A percentile compares a stretch with the other conserved stretches of the same genome.
phyloP scores from a whole-genome alignment of 2,797 vertebrate species.

The Lithobates sylvaticus region DNA sequence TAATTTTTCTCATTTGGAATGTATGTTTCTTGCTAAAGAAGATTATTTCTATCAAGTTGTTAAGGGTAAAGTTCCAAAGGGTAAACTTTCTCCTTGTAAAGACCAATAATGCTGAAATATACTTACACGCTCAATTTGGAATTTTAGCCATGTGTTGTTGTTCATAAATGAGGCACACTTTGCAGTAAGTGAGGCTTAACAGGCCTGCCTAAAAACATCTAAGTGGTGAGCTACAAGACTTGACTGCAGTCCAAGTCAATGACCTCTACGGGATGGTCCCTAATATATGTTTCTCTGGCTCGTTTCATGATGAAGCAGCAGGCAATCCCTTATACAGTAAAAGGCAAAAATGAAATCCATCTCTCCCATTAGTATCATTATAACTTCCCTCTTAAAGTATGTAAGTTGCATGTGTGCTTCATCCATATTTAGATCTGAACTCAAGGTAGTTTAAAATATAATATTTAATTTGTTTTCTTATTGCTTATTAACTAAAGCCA shows the following conservation, averaged over 20 bases:
- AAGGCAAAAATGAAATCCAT: slow-evolving; percentile 9
- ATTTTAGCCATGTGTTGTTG: not conserved
- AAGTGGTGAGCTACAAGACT: slow-evolving; percentile 1
- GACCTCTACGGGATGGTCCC: slow-evolving; percentile 34
- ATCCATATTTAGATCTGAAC: not conserved
- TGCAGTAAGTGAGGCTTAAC: no score
- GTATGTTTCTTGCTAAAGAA: no score
- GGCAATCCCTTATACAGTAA: slow-evolving; percentile 52
- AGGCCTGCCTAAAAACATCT: slow-evolving; percentile 13
- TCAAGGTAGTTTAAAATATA: no score
- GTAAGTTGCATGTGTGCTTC: slow-evolving; percentile 18
- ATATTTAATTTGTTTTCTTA: no score
- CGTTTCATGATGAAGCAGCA: slow-evolving; percentile 14
- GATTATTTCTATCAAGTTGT: no score
- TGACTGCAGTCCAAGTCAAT: slow-evolving; percentile 37
- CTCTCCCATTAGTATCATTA: slow-evolving; percentile 21
- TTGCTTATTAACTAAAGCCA: no score
- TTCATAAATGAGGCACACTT: slow-evolving; percentile 8
- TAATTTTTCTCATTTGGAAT: no score
- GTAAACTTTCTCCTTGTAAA: not conserved
- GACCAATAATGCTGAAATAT: not conserved
- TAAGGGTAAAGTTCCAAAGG: no score
- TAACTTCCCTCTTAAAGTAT: slow-evolving; percentile 5
- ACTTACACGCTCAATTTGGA: not conserved
- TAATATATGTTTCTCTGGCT: slow-evolving; percentile 11